Evolutionary conservation across 2,888 invertebrate species (phyloP).

Genomic region (Sarcophaga variegata): DNA sequence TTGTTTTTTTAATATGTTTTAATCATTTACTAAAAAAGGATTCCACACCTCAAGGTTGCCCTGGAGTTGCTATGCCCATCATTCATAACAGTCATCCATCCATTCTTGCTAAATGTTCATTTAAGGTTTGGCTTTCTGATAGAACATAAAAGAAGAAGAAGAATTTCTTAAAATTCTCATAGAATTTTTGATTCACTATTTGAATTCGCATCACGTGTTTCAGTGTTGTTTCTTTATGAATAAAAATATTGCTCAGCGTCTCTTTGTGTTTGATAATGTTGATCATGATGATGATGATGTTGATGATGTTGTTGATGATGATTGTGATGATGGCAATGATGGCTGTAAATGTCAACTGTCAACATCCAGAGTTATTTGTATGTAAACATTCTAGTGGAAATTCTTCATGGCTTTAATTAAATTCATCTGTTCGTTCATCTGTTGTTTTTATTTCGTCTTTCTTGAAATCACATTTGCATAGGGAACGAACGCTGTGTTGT

Average conservation of each 20-base stretch:
- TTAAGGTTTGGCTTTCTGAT: conserved; percentile 7
- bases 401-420: conserved; percentile 27
- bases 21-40: too few species aligned
- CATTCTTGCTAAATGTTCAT: neutral
- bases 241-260: conserved; percentile 42
- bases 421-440: conserved; percentile 17
- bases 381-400: conserved; percentile 39
- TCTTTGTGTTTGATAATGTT: conserved; percentile 19
- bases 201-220: conserved; percentile 47
- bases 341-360: conserved; percentile 66
- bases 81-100: neutral
- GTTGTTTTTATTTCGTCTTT: conserved; percentile 4
- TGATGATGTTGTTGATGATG: neutral
- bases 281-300: neutral
- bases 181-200: conserved; percentile 19
- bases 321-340: neutral
- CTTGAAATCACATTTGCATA: neutral
- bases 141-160: neutral
- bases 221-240: neutral
- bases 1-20: too few species aligned
- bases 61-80: too few species aligned
- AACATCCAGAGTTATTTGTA: conserved; percentile 8
- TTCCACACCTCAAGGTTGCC: too few species aligned
- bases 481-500: conserved; percentile 6
- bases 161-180: neutral